These are phyloP conservation scores for Oryctes rhinoceros DNA, from an alignment of 1,140 invertebrate genomes.

Conservation along the genomic window DNA sequence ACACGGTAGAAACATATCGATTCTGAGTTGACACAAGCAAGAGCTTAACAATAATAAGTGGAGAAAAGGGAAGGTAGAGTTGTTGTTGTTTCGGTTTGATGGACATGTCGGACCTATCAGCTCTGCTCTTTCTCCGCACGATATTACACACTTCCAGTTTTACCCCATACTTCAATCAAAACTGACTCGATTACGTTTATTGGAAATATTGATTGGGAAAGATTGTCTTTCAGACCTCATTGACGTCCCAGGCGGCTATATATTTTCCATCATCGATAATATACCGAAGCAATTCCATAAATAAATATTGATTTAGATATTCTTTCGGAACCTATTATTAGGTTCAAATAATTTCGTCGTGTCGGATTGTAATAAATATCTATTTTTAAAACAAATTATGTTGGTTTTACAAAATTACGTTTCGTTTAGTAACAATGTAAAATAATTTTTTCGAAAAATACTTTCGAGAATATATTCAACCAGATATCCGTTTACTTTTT, in stretches of 20 bases:
- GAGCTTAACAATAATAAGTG: conserved; percentile 32
- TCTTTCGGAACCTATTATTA: not conserved
- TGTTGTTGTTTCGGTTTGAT: conserved; percentile 34
- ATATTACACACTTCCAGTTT: conserved; percentile 32
- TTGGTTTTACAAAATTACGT: no score
- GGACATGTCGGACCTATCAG: conserved; percentile 33
- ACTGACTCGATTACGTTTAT: conserved; percentile 35
- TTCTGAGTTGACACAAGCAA: conserved; percentile 25
- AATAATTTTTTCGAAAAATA: no score
- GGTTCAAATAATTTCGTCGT: not conserved
- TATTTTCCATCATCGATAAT: conserved; percentile 28
- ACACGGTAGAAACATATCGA: conserved; percentile 29
- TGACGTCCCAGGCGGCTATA: conserved; percentile 30
- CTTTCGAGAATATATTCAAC: no score
- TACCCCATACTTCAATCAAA: conserved; percentile 33
- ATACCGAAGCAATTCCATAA: conserved; percentile 23
- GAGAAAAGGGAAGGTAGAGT: conserved; percentile 29
- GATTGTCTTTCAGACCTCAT: conserved; percentile 31
- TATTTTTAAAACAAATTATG: no score
- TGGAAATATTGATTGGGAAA: conserved; percentile 34
- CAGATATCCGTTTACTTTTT: no score
- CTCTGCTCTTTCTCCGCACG: conserved; percentile 25
- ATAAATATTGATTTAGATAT: conserved; percentile 26
- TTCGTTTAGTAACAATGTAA: no score
- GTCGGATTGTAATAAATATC: no score